Evolutionary conservation across 2,113 vertebrate species (phyloP).

Genomic region (Toxotes jaculatrix): DNA sequence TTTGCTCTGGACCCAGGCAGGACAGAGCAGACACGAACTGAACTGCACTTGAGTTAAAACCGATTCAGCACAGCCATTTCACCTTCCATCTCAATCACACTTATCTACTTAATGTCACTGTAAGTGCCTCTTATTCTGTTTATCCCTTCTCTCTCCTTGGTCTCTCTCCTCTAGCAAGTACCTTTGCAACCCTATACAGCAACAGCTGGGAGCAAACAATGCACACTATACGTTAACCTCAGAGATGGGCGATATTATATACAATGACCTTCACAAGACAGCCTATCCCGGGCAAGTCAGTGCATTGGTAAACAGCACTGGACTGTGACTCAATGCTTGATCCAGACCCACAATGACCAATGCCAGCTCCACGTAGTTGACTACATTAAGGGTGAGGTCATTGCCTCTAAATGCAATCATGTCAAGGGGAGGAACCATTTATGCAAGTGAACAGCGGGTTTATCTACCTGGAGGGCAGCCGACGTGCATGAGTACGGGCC

Average conservation of each 20-base stretch:
- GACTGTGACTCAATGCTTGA: slow-evolving; percentile 21
- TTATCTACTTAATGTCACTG: slow-evolving; percentile 13
- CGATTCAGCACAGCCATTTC: slow-evolving; percentile 1
- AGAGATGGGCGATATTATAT: not conserved
- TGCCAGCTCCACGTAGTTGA: not conserved
- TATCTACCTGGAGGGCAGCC: slow-evolving; percentile 42
- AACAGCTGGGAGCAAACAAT: not conserved
- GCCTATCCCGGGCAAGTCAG: slow-evolving; percentile 11
- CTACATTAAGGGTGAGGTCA: slow-evolving; percentile 52
- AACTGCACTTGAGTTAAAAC: slow-evolving; percentile 16
- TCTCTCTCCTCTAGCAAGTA: not conserved
- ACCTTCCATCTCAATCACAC: slow-evolving; percentile 27
- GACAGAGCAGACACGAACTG: not conserved
- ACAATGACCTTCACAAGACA: slow-evolving; percentile 27
- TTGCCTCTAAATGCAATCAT: slow-evolving; percentile 43
- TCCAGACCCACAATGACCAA: slow-evolving; percentile 5
- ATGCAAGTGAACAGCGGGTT: slow-evolving; percentile 27
- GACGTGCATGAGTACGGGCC: not conserved
- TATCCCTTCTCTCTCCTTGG: not conserved
- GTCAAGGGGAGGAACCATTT: slow-evolving; percentile 45
- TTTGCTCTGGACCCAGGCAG: not conserved
- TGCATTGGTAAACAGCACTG: slow-evolving; percentile 29
- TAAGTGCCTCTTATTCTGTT: slow-evolving; percentile 6
- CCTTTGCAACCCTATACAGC: not conserved
- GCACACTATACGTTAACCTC: not conserved